Base-by-base conservation (phyloP, 2,113 vertebrate genomes). In the Leptodactylus fuscus region DNA sequence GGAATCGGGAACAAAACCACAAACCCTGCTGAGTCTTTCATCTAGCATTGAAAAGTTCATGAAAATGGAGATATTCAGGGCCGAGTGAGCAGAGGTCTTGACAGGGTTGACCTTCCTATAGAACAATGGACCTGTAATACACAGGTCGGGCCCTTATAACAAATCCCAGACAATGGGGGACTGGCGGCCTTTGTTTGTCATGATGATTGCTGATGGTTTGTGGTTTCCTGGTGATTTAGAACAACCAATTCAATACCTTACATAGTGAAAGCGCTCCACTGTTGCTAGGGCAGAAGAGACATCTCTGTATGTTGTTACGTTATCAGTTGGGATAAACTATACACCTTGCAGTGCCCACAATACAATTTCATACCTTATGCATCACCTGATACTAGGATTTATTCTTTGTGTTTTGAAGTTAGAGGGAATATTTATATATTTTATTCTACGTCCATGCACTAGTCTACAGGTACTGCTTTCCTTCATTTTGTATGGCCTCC, bases 61-160 rank as follows among this genome's bases (percentile, higher is more conserved):
- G 60, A 88, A 93, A 92, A 91, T 86, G 90, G 88, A 92, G 89
- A 90, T 88, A 87, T 90, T 91, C 71, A 87, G 69, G 87, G 82
- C 83, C 85, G 55, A 89, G 89, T 81, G 81, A 90, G 88, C 88
- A 88, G 87, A 88, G 88, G 88, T 88, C 88, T 87, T 87, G 80
- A 84, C 49, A 89, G 83, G 88, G 81, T 86, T 90, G 89, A 91
- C 88, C 89, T 84, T 83, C 81, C 87, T 13, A 79, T 73, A 75
- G 55, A 92, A 92, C 88, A 91, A 92, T 58, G 81, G 77, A 53
- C 74, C 81, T 79, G 87, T 89, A 89, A 88, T 80, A 88, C 86
- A 78, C 73, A 0, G 0, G 85, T 65, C 46, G 27, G 10, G 83
- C 88, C 87, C 11, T 81, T 76, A 81, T 67, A 75, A 77, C 36